A percentile compares a stretch with the other conserved stretches of the same genome.
phyloP scores from a whole-genome alignment of 2,797 vertebrate genomes.

The Xerus rutilus region DNA sequence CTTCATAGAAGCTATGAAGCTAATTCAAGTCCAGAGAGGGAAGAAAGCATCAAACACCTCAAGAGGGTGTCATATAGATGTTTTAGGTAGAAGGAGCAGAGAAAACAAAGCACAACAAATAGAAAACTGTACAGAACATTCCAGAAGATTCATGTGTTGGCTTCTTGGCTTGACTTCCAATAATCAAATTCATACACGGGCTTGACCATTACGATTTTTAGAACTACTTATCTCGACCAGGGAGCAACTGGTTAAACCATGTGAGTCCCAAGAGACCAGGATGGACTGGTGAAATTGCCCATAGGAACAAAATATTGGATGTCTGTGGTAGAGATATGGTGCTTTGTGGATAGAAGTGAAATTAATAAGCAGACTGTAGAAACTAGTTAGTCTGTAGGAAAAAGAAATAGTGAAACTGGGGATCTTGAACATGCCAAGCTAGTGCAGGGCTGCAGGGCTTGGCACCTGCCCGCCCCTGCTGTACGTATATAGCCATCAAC shows the following conservation, averaged over 20 bases:
- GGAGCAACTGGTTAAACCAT: background rate
- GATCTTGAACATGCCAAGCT: constrained; percentile 63
- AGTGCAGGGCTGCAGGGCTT: constrained; percentile 74
- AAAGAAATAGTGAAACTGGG: constrained; percentile 57
- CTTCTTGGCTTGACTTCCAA: background rate
- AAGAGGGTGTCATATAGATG: background rate
- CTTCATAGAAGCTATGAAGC: background rate
- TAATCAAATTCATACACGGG: background rate
- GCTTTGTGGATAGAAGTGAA: constrained; percentile 39
- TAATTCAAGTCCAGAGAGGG: background rate
- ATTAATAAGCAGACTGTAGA: constrained; percentile 70
- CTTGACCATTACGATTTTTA: background rate
- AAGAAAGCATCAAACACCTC: background rate
- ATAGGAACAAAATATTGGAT: background rate
- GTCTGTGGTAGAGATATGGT: background rate
- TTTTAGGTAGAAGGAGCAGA: background rate
- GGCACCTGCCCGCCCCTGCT: constrained; percentile 73
- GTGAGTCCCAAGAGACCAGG: background rate
- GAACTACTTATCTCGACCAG: background rate
- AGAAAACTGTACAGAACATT: background rate
- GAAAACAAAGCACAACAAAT: background rate
- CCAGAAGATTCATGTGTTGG: background rate
- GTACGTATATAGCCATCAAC: constrained; percentile 70
- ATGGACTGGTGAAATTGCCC: background rate
- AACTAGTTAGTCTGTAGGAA: constrained; percentile 58